A percentile compares a stretch with the other conserved stretches of the same genome.
phyloP scores from a whole-genome alignment of 2,113 vertebrate species.

The Tragelaphus scriptus region DNA sequence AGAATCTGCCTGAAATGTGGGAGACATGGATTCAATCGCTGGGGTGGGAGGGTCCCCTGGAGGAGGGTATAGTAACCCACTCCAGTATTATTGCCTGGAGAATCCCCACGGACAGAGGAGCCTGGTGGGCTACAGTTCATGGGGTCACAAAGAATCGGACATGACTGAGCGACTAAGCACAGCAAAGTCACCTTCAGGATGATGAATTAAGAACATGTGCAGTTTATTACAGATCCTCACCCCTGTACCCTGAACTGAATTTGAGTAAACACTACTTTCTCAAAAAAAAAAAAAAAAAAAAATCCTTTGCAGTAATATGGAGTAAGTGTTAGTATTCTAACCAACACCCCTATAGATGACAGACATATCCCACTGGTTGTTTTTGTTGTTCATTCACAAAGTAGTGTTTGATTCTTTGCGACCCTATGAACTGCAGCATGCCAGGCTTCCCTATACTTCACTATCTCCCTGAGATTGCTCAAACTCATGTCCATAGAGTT shows the following conservation, averaged over 20 bases:
- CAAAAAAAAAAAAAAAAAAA: not conserved
- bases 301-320: not conserved
- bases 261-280: not conserved
- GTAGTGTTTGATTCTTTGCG: not conserved
- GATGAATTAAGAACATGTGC: not conserved
- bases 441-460: not conserved
- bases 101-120: not conserved
- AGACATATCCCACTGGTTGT: not conserved
- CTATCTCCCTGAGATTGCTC: not conserved
- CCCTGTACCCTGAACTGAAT: not conserved
- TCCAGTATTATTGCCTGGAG: not conserved
- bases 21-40: not conserved
- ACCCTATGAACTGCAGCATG: not conserved
- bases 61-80: not conserved
- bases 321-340: not conserved
- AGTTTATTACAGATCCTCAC: not conserved
- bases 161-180: not conserved
- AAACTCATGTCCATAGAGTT: not conserved
- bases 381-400: not conserved
- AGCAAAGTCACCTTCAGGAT: not conserved
- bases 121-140: not conserved
- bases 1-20: not conserved
- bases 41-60: not conserved
- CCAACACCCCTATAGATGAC: not conserved
- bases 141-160: not conserved